Conservation (phyloP, 2,113 vertebrate species). For the Isichthys henryi region DNA sequence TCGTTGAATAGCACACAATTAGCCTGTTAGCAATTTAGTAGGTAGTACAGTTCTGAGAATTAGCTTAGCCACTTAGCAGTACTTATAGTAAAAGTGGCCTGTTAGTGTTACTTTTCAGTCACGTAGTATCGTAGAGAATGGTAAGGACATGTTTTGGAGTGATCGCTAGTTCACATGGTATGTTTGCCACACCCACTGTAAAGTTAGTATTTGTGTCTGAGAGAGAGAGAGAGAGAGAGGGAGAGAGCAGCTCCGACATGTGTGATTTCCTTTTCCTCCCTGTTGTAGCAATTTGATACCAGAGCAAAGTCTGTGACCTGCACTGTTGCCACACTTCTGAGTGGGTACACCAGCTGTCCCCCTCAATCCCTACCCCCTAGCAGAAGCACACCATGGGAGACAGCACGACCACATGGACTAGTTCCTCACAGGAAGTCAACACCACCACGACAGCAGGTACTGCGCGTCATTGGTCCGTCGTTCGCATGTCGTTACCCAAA, state of each 20-base stretch:
- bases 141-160: neutral
- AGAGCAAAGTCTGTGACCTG: neutral
- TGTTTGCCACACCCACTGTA: neutral
- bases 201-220: neutral
- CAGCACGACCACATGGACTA: neutral
- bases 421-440: neutral
- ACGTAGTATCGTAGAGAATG: neutral
- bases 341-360: neutral
- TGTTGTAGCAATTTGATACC: neutral
- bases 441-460: neutral
- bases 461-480: neutral
- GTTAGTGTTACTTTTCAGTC: neutral
- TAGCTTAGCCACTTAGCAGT: neutral
- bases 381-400: neutral
- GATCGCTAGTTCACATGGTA: neutral
- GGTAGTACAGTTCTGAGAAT: neutral
- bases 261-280: constrained; percentile 8
- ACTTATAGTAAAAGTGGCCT: neutral
- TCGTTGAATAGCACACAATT: neutral
- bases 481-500: neutral
- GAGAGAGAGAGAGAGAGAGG: neutral
- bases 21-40: neutral
- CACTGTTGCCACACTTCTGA: neutral
- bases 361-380: neutral
- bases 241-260: neutral